Percentiles rank a stretch among this genome's conserved stretches.
Evolutionary conservation across 2,113 vertebrate species (phyloP).

Genomic region (Symphodus melops): DNA sequence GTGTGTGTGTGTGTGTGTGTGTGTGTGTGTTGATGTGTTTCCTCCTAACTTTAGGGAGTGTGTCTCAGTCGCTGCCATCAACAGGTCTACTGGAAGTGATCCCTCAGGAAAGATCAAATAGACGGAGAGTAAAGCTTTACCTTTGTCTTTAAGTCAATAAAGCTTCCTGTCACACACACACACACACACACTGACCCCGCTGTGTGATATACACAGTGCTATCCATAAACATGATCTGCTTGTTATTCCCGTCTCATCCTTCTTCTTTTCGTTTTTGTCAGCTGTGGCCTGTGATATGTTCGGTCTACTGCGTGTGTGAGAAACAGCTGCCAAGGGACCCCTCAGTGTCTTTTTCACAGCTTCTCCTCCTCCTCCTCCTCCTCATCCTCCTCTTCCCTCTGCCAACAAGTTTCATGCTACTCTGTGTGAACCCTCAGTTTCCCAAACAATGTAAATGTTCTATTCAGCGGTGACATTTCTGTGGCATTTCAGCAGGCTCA

Average conservation of each 20-base stretch:
- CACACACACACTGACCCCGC: slow-evolving; percentile 1
- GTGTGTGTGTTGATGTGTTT: slow-evolving; percentile 16
- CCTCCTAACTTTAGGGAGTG: not conserved
- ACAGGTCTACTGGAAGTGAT: slow-evolving; percentile 12
- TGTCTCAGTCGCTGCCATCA: not conserved
- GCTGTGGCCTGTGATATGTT: slow-evolving; percentile 73
- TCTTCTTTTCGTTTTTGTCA: slow-evolving; percentile 68
- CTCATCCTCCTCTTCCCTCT: slow-evolving; percentile 16
- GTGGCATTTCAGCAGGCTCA: slow-evolving; percentile 56
- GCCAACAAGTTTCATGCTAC: slow-evolving; percentile 77
- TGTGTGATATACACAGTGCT: slow-evolving; percentile 27
- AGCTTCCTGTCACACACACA: not conserved
- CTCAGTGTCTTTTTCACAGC: slow-evolving; percentile 16
- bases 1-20: slow-evolving; percentile 24
- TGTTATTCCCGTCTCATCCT: slow-evolving; percentile 69
- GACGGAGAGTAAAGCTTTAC: slow-evolving; percentile 33
- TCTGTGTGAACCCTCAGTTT: slow-evolving; percentile 73
- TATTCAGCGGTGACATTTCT: slow-evolving; percentile 69
- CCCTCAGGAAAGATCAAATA: not conserved
- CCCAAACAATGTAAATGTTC: slow-evolving; percentile 60
- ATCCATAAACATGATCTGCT: slow-evolving; percentile 73
- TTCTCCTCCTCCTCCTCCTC: slow-evolving; percentile 13
- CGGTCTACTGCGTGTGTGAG: slow-evolving; percentile 53
- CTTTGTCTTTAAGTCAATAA: slow-evolving; percentile 34
- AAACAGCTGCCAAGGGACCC: slow-evolving; percentile 75